phyloP scores from a whole-genome alignment of 2,113 vertebrate genomes.

The Casuarius casuarius region DNA sequence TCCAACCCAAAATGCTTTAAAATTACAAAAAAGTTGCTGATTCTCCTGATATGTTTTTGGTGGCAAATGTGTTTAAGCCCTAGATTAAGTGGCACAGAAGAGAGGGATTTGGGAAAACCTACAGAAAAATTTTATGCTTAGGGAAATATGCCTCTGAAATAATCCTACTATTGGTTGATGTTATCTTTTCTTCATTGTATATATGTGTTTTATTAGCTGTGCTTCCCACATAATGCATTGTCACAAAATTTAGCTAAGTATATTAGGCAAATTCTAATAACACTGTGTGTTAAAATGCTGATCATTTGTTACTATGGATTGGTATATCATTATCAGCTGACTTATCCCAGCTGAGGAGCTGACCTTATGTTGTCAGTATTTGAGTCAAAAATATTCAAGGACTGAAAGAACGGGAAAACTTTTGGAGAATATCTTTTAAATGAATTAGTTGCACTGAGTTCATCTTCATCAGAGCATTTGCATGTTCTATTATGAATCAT shows the following conservation, averaged over 20 bases:
- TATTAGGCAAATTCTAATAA: not conserved
- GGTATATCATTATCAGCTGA: not conserved
- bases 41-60: not conserved
- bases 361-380: not conserved
- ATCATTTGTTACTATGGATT: not conserved
- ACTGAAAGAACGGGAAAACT: not conserved
- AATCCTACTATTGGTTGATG: not conserved
- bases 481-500: not conserved
- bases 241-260: not conserved
- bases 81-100: not conserved
- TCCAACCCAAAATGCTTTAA: not conserved
- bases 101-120: constrained; percentile 17
- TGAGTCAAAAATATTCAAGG: not conserved
- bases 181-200: not conserved
- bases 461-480: not conserved
- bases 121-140: not conserved
- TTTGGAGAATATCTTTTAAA: not conserved
- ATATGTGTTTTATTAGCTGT: not conserved
- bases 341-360: not conserved
- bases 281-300: not conserved
- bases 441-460: not conserved
- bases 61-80: not conserved
- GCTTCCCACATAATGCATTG: not conserved
- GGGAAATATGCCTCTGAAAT: not conserved
- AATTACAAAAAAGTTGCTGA: not conserved